A percentile compares a stretch with the other conserved stretches of the same genome.
These are phyloP conservation scores for Drosophila willistoni DNA, from an alignment of 1,140 invertebrate genomes.

Conservation along the genomic window DNA sequence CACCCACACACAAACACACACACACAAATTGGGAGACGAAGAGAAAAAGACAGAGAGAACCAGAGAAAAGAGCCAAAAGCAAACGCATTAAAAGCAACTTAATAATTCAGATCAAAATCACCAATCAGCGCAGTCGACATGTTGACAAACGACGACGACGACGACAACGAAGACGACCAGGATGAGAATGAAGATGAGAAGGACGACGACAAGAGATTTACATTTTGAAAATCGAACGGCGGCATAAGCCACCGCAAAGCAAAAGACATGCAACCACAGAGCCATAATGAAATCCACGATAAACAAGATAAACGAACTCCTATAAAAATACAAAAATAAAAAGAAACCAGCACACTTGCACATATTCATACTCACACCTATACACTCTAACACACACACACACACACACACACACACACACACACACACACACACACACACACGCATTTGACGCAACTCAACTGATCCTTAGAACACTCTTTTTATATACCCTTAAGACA, in stretches of 20 bases:
- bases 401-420: slow-evolving; percentile 6
- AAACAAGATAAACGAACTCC: slow-evolving; percentile 74
- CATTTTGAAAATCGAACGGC: slow-evolving; percentile 80
- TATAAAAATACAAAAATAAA: slow-evolving; percentile 30
- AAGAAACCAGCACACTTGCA: slow-evolving; percentile 7
- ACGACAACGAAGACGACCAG: slow-evolving; percentile 33
- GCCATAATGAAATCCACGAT: slow-evolving; percentile 79
- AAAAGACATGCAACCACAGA: slow-evolving; percentile 72
- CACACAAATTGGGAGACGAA: not conserved
- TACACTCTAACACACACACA: not conserved
- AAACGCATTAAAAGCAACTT: slow-evolving; percentile 80
- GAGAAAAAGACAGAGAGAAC: slow-evolving; percentile 4
- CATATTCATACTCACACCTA: not conserved
- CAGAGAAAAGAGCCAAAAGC: slow-evolving; percentile 51
- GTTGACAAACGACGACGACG: slow-evolving; percentile 73
- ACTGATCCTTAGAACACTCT: not conserved
- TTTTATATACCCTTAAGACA: not conserved
- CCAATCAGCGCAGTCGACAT: slow-evolving; percentile 76
- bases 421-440: not conserved
- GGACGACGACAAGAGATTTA: slow-evolving; percentile 74
- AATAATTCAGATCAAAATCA: slow-evolving; percentile 80
- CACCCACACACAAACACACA: slow-evolving; percentile 30
- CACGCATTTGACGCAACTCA: not conserved
- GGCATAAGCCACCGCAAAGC: slow-evolving; percentile 79
- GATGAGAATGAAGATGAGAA: not conserved